Conservation (phyloP, 2,113 vertebrate species). For the Chionodraco myersi region DNA sequence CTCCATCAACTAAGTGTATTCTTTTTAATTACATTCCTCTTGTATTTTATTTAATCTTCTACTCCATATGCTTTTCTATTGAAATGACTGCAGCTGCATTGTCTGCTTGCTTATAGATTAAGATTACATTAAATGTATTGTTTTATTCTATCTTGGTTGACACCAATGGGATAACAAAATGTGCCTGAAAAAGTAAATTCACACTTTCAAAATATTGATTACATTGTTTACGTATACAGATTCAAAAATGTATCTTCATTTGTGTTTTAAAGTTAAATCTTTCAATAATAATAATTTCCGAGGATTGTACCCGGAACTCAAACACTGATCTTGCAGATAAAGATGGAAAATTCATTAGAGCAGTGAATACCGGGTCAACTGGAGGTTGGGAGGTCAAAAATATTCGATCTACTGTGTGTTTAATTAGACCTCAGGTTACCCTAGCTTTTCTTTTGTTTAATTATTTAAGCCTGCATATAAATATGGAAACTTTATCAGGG, state of each 20-base stretch:
- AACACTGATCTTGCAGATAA: neutral
- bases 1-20: neutral
- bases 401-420: slow-evolving; percentile 14
- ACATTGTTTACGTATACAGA: neutral
- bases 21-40: slow-evolving; percentile 1
- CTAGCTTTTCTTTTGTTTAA: slow-evolving; percentile 29
- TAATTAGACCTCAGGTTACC: slow-evolving; percentile 11
- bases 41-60: neutral
- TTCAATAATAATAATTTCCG: neutral
- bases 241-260: neutral
- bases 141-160: neutral
- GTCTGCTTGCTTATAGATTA: neutral
- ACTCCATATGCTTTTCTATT: too few species aligned
- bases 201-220: neutral
- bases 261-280: neutral
- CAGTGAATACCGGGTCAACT: slow-evolving; percentile 2
- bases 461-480: slow-evolving; percentile 41
- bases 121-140: neutral
- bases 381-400: slow-evolving; percentile 23
- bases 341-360: slow-evolving; percentile 26
- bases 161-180: neutral
- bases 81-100: neutral
- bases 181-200: neutral
- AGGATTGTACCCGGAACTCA: neutral
- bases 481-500: slow-evolving; percentile 43